Evolutionary conservation across 2,113 vertebrate genomes (phyloP).

Genomic region (Bambusicola thoracicus): DNA sequence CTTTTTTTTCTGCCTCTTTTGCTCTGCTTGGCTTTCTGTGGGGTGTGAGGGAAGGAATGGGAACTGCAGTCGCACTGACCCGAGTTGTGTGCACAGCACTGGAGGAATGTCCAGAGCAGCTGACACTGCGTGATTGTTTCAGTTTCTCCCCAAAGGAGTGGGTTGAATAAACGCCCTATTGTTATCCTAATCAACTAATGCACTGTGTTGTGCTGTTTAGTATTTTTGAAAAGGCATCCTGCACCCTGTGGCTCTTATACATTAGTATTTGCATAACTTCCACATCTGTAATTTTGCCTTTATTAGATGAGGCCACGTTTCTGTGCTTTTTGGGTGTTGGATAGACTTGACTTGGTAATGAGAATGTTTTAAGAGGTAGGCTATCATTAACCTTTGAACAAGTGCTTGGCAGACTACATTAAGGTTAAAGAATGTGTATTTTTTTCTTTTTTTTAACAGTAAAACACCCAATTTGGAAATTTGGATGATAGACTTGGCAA

Average conservation of each 20-base stretch:
- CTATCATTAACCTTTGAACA: not conserved
- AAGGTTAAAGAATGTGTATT: not conserved
- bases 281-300: not conserved
- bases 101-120: not conserved
- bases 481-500: not conserved
- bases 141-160: not conserved
- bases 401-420: not conserved
- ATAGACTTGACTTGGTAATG: not conserved
- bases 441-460: not conserved
- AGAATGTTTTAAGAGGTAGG: not conserved
- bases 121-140: slow-evolving; percentile 12
- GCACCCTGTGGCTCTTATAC: not conserved
- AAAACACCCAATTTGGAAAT: not conserved
- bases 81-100: not conserved
- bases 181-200: not conserved
- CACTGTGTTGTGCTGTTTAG: not conserved
- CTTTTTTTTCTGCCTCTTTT: not conserved
- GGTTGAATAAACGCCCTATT: not conserved
- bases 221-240: not conserved
- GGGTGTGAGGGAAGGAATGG: not conserved
- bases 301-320: not conserved
- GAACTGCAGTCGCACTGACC: not conserved
- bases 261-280: not conserved
- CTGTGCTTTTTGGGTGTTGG: not conserved
- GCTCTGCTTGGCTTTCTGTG: not conserved